phyloP scores from a whole-genome alignment of 1,140 invertebrate genomes.

The Arion vulgaris region DNA sequence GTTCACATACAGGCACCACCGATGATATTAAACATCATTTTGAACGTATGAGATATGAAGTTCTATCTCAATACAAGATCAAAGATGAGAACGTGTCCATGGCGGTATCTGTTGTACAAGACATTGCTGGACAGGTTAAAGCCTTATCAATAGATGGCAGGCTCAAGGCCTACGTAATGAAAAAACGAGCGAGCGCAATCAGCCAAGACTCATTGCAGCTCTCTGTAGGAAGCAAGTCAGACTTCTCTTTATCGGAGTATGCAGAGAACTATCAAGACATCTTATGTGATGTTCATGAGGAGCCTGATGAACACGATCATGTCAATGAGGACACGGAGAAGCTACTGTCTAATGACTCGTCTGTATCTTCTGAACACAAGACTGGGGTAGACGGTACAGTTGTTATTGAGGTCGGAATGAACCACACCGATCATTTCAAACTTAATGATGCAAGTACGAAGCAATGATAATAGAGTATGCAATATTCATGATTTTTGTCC shows the following conservation, averaged over 20 bases:
- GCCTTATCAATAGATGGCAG: neutral
- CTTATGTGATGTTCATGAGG: conserved; percentile 25
- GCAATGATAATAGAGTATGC: neutral
- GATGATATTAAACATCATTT: conserved; percentile 29
- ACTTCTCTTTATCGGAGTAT: neutral
- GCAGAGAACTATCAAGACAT: neutral
- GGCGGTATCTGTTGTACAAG: conserved; percentile 1
- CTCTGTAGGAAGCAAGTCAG: neutral
- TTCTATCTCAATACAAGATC: conserved; percentile 18
- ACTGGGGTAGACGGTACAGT: neutral
- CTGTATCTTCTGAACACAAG: neutral
- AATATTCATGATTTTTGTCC: neutral
- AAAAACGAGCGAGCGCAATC: neutral
- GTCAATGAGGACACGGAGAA: neutral
- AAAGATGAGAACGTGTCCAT: conserved; percentile 21
- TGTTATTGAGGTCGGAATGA: neutral
- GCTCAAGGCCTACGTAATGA: neutral
- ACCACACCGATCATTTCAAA: neutral
- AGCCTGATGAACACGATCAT: neutral
- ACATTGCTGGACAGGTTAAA: neutral
- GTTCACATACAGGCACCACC: neutral
- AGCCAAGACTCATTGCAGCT: neutral
- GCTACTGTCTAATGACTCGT: neutral
- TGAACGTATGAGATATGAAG: conserved; percentile 25
- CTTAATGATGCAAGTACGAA: neutral